phyloP scores from a whole-genome alignment of 2,797 vertebrate genomes.

The Enteromius thamalakanensis region DNA sequence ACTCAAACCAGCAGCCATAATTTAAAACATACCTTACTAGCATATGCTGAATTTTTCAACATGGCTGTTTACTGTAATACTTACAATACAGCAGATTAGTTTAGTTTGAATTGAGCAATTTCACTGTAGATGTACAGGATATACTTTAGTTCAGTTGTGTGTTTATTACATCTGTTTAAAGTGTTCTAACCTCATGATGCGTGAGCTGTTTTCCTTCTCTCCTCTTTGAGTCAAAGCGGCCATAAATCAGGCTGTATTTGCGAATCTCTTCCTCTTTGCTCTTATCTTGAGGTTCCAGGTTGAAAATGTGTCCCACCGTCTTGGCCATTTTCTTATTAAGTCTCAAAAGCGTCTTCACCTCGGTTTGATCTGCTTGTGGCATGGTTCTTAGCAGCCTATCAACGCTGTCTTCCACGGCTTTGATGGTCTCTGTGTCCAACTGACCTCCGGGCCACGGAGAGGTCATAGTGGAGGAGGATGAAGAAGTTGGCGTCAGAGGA shows the following conservation, averaged over 20 bases:
- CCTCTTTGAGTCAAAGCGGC: conserved; percentile 93
- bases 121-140: not conserved
- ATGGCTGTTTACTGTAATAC: not conserved
- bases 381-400: conserved; percentile 88
- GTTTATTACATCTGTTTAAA: not conserved
- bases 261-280: conserved; percentile 94
- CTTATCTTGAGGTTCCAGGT: conserved; percentile 85
- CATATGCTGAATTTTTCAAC: no score
- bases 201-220: conserved; percentile 94
- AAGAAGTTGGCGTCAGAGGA: conserved; percentile 73
- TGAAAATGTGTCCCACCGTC: conserved; percentile 94
- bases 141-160: not conserved
- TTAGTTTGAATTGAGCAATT: not conserved
- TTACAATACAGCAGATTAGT: not conserved
- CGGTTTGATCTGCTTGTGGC: conserved; percentile 82
- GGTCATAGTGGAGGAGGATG: conserved; percentile 65
- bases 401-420: conserved; percentile 88
- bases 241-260: conserved; percentile 95
- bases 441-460: conserved; percentile 78
- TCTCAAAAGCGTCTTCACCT: conserved; percentile 87
- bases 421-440: conserved; percentile 85
- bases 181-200: conserved; percentile 86
- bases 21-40: no score
- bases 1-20: no score
- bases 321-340: conserved; percentile 96